Base-by-base conservation (phyloP, 1,140 invertebrate species). In the Arctopsyche grandis region DNA sequence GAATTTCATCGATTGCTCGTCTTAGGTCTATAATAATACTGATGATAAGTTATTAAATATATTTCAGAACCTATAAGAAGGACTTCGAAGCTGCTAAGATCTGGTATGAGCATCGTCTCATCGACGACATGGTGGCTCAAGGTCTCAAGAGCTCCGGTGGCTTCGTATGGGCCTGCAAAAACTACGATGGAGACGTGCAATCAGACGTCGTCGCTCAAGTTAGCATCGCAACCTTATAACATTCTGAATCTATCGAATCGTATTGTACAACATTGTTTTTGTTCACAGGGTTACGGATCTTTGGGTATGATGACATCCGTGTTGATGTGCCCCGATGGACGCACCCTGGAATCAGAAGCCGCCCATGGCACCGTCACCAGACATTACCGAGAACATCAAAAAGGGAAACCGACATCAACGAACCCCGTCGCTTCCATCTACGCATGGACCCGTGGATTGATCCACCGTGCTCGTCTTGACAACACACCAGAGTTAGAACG, bases 121-220 rank as follows among this genome's bases (percentile, higher is more conserved):
- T 97, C 84, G 96, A 97, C 86, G 96, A 97, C 84, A 97, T 96
- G 95, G 96, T 97, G 22, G 96, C 96, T 9, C 95, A 97, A 86
- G 93, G 91, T 7, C 88, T 97, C 66, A 97, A 97, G 87, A 93
- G 94, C 21, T 91, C 91, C 48, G 95, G 95, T 75, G 94, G 94
- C n/a, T 97, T 97, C 87, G 93, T 97, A 0, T 97, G 95, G 95
- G 93, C 95, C 7, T 97, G 95, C 87, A 97, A 97, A 87, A 97
- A 97, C 85, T 97, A 97, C 85, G 96, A 97, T 84, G 96, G 96
- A 26, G 96, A 97, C 86, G 96, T 97, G 0, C 95, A 96, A 86
- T 96, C 94, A 0, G 96, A 97, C 86, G 91, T 95, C 80, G 93
- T 97, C 7, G 95, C 95, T 78, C 88, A 89, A 85, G 88, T 88